Evolutionary conservation across 2,113 vertebrate species (phyloP), one percentile per base, ranked within the genome.

Genomic region (Atractosteus spatula): DNA sequence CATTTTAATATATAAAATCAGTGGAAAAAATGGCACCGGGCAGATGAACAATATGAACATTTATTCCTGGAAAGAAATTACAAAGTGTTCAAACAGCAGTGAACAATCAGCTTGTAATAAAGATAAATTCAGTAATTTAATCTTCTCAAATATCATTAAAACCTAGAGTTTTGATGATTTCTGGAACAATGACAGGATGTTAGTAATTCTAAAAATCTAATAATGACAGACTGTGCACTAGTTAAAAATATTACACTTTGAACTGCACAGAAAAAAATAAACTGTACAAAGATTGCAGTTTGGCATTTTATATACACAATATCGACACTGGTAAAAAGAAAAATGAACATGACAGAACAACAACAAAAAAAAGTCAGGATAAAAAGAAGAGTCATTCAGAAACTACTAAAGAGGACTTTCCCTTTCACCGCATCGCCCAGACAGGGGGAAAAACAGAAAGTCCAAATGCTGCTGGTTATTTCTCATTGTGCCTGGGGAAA

Each of bases 41-140:
- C 56, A 87, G 79, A 82, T 76, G 77, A 87, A 84, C 88, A 88
- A 86, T 88, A 91, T 86, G 86, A 92, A 92, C 89, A 88, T 91
- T 92, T 92, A 92, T 91, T 92, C 88, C 82, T 86, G 86, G 87
- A 89, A 90, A 91, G 86, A 84, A 88, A 84, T 90, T 90, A 92
- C 87, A 91, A 92, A 92, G 87, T 82, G 79, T 89, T 84, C 88
- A 90, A 92, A 89, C 83, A 87, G 77, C 77, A 80, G 78, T 84
- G 85, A 84, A 85, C 84, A 86, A 83, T 86, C 86, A 88, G 87
- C 86, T 88, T 84, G 80, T 87, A 78, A 74, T 84, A 83, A 81
- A 77, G 72, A 84, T 76, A 62, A 80, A 79, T 75, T 61, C 69
- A 76, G 83, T 84, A 62, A 69, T 67, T 70, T 54, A 78, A 77